phyloP scores from a whole-genome alignment of 2,113 vertebrate species.

The Dermatemys mawii region DNA sequence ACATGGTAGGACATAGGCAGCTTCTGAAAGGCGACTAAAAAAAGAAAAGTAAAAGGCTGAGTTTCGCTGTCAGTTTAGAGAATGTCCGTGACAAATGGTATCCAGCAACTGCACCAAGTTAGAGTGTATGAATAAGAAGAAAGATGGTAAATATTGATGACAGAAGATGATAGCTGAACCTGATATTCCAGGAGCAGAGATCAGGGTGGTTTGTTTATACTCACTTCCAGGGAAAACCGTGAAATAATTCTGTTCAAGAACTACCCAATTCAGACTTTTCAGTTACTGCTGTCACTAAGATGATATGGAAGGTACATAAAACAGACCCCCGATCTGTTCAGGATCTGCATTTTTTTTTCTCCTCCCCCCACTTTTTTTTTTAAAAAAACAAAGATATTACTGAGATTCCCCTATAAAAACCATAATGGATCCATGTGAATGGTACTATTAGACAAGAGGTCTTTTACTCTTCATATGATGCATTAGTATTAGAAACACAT shows the following conservation, averaged over 20 bases:
- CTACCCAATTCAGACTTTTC: conserved; percentile 59
- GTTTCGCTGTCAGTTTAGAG: neutral
- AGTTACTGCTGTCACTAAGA: conserved; percentile 64
- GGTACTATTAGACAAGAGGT: conserved; percentile 23
- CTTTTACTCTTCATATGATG: conserved; percentile 45
- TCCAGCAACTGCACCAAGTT: neutral
- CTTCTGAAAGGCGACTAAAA: neutral
- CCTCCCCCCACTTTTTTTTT: neutral
- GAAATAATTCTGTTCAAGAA: conserved; percentile 22
- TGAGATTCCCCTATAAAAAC: conserved; percentile 57
- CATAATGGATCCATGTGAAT: conserved; percentile 45
- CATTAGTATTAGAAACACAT: conserved; percentile 48
- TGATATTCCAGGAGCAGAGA: neutral
- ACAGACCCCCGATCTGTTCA: conserved; percentile 54
- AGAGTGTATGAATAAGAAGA: neutral
- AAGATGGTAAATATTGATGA: neutral
- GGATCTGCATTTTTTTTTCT: conserved; percentile 39
- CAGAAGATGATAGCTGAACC: neutral
- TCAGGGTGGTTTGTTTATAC: conserved; percentile 30
- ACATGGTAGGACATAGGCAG: neutral
- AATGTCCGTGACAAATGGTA: neutral
- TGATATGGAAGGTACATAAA: conserved; percentile 70
- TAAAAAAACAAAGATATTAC: conserved; percentile 34
- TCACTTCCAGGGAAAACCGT: conserved; percentile 34
- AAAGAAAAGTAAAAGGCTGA: neutral